A percentile compares a stretch with the other conserved stretches of the same genome.
phyloP scores from a whole-genome alignment of 2,113 vertebrate genomes.

The human (Homo sapiens) region GRCh38 chr9:96495001-96495500 shows the following conservation, averaged over 20 bases:
- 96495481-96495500: not conserved
- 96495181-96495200: not conserved
- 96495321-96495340: not conserved
- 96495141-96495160: not conserved
- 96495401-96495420: no score
- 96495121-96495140: not conserved
- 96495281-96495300: not conserved
- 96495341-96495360: fast-evolving
- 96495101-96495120: no score
- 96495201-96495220: no score
- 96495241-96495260: not conserved
- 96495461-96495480: not conserved
- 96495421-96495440: not conserved
- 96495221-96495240: not conserved
- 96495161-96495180: not conserved
- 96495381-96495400: no score
- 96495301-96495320: not conserved
- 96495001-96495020: no score
- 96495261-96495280: not conserved
- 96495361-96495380: not conserved
- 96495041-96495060: no score
- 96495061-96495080: no score
- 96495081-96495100: no score
- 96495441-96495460: not conserved
- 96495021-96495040: no score